Conservation (phyloP, 1,140 invertebrate species). For the Drosophila albomicans region DNA sequence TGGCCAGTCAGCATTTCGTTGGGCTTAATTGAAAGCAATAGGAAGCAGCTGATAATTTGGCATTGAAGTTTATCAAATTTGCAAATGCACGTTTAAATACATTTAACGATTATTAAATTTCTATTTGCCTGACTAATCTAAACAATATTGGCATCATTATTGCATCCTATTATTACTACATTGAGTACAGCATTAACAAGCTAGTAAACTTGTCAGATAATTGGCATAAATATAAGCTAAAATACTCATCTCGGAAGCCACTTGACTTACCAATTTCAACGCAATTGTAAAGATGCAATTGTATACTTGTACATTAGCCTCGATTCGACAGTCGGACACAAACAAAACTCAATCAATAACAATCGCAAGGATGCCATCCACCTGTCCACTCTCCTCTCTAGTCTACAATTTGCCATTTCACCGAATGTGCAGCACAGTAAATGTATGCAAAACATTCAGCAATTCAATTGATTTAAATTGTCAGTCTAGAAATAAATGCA, state of each 20-base stretch:
- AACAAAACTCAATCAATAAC: not conserved
- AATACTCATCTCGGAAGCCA: not conserved
- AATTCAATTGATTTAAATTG: not conserved
- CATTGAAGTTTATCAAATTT: conserved; percentile 10
- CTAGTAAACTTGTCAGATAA: not conserved
- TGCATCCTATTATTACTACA: not conserved
- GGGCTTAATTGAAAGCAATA: conserved; percentile 1
- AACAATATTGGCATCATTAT: not conserved
- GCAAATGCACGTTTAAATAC: not conserved
- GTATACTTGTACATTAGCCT: not conserved
- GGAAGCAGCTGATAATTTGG: not conserved
- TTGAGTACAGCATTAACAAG: not conserved
- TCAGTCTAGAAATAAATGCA: no score
- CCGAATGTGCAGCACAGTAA: not conserved
- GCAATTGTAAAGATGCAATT: conserved; percentile 1
- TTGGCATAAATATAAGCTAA: conserved; percentile 4
- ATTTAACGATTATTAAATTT: conserved; percentile 9
- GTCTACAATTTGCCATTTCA: not conserved
- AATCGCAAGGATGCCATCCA: not conserved
- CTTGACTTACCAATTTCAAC: conserved; percentile 1
- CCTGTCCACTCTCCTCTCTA: not conserved
- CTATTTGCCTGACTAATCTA: not conserved
- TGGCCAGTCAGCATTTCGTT: conserved; percentile 1
- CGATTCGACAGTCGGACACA: not conserved
- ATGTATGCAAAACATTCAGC: not conserved